phyloP scores from a whole-genome alignment of 2,888 invertebrate genomes.

The Caenorhabditis sp. region DNA sequence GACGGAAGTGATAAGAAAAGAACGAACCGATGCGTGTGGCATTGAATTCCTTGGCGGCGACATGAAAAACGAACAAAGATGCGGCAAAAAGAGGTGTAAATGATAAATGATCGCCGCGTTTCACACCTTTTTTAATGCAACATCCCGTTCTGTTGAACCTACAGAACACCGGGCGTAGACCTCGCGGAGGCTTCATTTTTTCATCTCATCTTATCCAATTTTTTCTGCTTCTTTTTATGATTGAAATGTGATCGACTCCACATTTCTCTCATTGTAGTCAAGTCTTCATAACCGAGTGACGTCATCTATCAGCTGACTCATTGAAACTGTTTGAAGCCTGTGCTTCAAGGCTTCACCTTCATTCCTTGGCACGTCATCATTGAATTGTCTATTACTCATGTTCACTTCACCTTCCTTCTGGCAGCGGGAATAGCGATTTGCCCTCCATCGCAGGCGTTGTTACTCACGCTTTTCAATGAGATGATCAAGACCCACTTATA shows the following conservation, averaged over 20 bases:
- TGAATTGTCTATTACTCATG: slow-evolving; percentile 21
- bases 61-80: slow-evolving; percentile 30
- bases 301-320: slow-evolving; percentile 33
- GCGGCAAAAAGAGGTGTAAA: slow-evolving; percentile 29
- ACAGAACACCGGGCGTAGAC: slow-evolving; percentile 49
- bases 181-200: slow-evolving; percentile 38
- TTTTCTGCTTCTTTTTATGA: slow-evolving; percentile 19
- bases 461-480: slow-evolving; percentile 33
- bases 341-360: slow-evolving; percentile 19
- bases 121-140: slow-evolving; percentile 50
- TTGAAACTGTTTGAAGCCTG: slow-evolving; percentile 28
- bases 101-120: slow-evolving; percentile 48
- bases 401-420: slow-evolving; percentile 4
- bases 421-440: slow-evolving; percentile 10
- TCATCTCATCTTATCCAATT: slow-evolving; percentile 41
- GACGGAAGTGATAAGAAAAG: slow-evolving; percentile 20
- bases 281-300: slow-evolving; percentile 2
- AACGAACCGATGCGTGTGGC: neutral
- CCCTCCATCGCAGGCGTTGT: neutral
- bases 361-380: slow-evolving; percentile 20
- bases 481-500: slow-evolving; percentile 51
- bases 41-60: slow-evolving; percentile 28
- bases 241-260: neutral
- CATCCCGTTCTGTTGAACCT: slow-evolving; percentile 51
- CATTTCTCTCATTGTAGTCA: neutral